A percentile compares a stretch with the other conserved stretches of the same genome.
Conservation (phyloP, 2,797 vertebrate genomes). For the Muscicapa striata region DNA sequence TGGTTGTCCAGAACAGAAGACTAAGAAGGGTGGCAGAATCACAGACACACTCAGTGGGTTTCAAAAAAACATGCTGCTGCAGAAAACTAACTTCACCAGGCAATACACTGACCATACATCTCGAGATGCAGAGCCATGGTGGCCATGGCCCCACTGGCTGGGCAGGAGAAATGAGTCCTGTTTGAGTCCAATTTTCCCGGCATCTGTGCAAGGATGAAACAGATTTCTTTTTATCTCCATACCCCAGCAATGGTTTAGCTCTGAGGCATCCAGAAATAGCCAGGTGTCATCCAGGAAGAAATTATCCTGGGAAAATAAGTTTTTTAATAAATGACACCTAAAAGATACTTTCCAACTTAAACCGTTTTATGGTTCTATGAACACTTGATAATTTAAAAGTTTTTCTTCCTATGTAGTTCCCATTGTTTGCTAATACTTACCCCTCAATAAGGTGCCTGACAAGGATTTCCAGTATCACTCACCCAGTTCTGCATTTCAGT, state of each 20-base stretch:
- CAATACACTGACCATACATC: rapidly evolving
- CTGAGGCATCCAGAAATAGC: not conserved
- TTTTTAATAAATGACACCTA: not conserved
- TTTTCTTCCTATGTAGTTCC: not conserved
- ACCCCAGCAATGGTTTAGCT: not conserved
- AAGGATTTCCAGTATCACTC: not conserved
- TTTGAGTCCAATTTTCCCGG: not conserved
- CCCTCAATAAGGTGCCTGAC: not conserved
- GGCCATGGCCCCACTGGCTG: rapidly evolving
- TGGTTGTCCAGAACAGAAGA: not conserved
- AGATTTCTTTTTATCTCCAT: not conserved
- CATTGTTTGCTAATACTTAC: not conserved
- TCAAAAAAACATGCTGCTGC: not conserved
- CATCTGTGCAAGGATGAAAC: not conserved
- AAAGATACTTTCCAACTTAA: not conserved
- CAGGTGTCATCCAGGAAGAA: not conserved
- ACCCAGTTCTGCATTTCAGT: not conserved
- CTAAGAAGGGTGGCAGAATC: not conserved
- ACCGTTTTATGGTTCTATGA: not conserved
- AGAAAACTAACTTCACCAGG: not conserved
- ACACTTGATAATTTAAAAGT: not conserved
- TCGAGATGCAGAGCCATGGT: rapidly evolving
- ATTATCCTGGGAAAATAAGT: not conserved
- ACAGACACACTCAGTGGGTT: rapidly evolving
- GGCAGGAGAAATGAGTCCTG: not conserved